A percentile compares a stretch with the other conserved stretches of the same genome.
phyloP scores from a whole-genome alignment of 2,888 invertebrate genomes.

The Nasonovia ribisnigri region DNA sequence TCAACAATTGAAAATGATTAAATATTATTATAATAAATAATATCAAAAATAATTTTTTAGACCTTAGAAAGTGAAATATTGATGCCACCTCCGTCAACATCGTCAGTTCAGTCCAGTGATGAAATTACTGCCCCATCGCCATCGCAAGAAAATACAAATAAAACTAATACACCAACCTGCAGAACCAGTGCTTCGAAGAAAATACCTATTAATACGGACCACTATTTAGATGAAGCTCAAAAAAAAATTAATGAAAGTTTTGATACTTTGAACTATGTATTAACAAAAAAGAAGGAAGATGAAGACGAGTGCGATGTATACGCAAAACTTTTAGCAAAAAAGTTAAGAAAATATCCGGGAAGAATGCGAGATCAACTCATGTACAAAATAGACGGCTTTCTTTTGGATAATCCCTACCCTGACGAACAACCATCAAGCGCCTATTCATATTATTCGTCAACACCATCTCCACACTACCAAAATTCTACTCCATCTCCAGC shows the following conservation, averaged over 20 bases:
- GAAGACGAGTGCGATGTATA: constrained; percentile 33
- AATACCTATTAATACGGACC: constrained; percentile 24
- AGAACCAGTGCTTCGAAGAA: constrained; percentile 11
- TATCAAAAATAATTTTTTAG: constrained; percentile 24
- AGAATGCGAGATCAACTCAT: constrained; percentile 44
- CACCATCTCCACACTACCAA: constrained; percentile 45
- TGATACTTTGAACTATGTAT: constrained; percentile 18
- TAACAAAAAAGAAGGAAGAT: constrained; percentile 15
- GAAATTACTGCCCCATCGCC: constrained; percentile 8
- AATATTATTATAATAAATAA: constrained; percentile 24
- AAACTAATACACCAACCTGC: constrained; percentile 24
- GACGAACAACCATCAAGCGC: constrained; percentile 41
- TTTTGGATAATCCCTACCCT: constrained; percentile 50
- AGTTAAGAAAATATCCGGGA: constrained; percentile 24
- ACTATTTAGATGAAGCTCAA: constrained; percentile 33
- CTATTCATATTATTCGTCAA: constrained; percentile 34
- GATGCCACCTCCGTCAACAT: constrained; percentile 32
- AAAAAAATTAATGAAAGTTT: constrained; percentile 43
- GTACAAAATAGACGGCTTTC: constrained; percentile 45
- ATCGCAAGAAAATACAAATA: constrained; percentile 2
- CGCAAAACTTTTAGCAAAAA: constrained; percentile 33
- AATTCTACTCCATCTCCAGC: constrained; percentile 41
- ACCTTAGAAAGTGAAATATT: constrained; percentile 11
- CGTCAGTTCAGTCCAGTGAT: constrained; percentile 14
- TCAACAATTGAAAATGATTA: neutral